Base-by-base conservation (phyloP, 2,888 invertebrate genomes). In the Papilio demoleus region DNA sequence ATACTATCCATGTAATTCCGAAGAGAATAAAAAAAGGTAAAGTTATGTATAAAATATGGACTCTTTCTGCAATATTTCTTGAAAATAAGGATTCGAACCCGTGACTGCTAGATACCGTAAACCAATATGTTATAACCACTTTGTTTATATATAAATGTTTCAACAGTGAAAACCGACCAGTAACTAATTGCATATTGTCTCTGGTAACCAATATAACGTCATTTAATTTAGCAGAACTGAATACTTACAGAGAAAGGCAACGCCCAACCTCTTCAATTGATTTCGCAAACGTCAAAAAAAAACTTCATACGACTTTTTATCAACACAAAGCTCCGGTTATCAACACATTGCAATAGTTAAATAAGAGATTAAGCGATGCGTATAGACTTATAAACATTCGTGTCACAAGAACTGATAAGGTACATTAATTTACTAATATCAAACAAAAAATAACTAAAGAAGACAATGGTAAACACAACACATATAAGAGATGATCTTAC, bases 181-280 rank as follows among this genome's bases (percentile, higher is more conserved):
- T n/a, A n/a, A n/a, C n/a, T n/a, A n/a, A n/a, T n/a, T n/a, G n/a
- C n/a, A n/a, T n/a, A n/a, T n/a, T n/a, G n/a, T n/a, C n/a, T n/a
- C n/a, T n/a, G n/a, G n/a, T n/a, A n/a, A n/a, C n/a, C n/a, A n/a
- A n/a, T n/a, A n/a, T n/a, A n/a, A n/a, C n/a, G n/a, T 53, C 8
- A 50, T 53, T 31, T 31, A 27, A 3, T 3, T 22, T 31, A 14
- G 6, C 31, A 17, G 31, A 31, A 9, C 1, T 53, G 31, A 11
- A 12, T 53, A 53, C 53, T 53, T 53, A 53, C 53, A 53, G 53
- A 53, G 5, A 27, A 50, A 50, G 14, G n/a, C 50, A 53, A 53
- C 27, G 53, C n/a, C 31, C 50, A 50, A 24, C 50, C n/a, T 27
- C 53, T 27, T 53, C 31, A n/a, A n/a, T n/a, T n/a, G 5, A 53